phyloP scores from a whole-genome alignment of 2,888 invertebrate species.

The Andrena minutula region DNA sequence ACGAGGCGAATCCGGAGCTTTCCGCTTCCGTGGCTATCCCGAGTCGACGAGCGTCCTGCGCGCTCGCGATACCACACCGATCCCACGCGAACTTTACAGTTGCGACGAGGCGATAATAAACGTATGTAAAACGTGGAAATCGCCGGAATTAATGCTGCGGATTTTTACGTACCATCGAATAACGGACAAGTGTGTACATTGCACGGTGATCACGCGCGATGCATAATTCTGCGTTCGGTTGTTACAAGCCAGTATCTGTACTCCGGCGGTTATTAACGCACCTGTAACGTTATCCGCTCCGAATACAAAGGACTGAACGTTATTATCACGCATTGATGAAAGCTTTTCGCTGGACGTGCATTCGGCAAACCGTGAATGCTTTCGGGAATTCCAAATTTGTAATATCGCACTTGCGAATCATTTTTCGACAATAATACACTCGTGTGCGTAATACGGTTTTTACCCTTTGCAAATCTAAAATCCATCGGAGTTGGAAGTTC shows the following conservation, averaged over 20 bases:
- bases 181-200: too few relatives aligned
- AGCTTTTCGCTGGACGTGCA: neutral
- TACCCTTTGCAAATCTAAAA: neutral
- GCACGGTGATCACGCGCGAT: too few relatives aligned
- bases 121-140: neutral
- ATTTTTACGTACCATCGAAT: too few relatives aligned
- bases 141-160: neutral
- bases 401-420: neutral
- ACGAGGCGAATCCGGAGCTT: slow-evolving; percentile 37
- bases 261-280: neutral
- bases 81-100: neutral
- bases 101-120: neutral
- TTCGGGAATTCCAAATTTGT: neutral
- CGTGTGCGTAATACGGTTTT: neutral
- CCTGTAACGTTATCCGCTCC: neutral
- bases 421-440: neutral
- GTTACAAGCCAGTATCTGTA: neutral
- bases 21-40: neutral
- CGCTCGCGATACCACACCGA: neutral
- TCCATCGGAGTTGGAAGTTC: neutral
- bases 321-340: neutral
- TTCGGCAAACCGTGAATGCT: slow-evolving; percentile 1
- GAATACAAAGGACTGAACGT: neutral
- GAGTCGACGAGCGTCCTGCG: neutral
- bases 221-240: too few relatives aligned